Base-by-base conservation (phyloP, 2,113 vertebrate species). In the Pachypanchax playfairii region DNA sequence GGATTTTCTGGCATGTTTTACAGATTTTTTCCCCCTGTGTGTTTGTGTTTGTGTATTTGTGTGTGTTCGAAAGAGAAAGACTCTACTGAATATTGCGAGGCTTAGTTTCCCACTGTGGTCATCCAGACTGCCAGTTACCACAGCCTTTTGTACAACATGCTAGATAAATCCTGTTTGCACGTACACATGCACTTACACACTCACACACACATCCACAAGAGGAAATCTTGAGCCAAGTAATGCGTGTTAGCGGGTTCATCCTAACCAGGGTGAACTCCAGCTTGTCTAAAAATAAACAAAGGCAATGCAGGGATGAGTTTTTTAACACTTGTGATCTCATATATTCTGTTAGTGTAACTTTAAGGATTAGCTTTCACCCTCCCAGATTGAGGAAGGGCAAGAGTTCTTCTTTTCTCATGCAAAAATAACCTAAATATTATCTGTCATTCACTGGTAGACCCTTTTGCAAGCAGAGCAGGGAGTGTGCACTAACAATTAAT, bases 1-100 rank as follows among this genome's bases (percentile, higher is more conserved):
- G 87, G 91, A 91, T 91, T 90, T 89, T 86, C 88, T 74, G 82
- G 73, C 82, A 88, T 87, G 77, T 86, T 73, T 59, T 33, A 36
- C 64, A 75, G 51, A 73, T 74, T 68, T 38, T 55, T 25, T 47
- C 6, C 22, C 4, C 26, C 17, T 64, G 22, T 42, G 8, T 44
- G 42, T 76, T 29, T 52, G 25, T 70, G 25, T 54, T 20, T 49
- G 57, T 46, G 29, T 49, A 49, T 36, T 25, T 61, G 59, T 65
- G 38, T 57, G 50, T 47, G 38, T 14, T 24, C 18, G 26, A 12
- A 14, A 59, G 18, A 72, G 38, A 73, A 43, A 67, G 47, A 50
- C 47, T 65, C 62, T 52, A 26, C 65, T 70, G 59, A 69, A 78
- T 80, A 65, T 70, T 77, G 75, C 79, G 69, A 73, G 65, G 63